Evolutionary conservation across 2,888 invertebrate genomes (phyloP), one percentile per base, ranked within the genome.

Genomic region (Didymodactylos carnosus): DNA sequence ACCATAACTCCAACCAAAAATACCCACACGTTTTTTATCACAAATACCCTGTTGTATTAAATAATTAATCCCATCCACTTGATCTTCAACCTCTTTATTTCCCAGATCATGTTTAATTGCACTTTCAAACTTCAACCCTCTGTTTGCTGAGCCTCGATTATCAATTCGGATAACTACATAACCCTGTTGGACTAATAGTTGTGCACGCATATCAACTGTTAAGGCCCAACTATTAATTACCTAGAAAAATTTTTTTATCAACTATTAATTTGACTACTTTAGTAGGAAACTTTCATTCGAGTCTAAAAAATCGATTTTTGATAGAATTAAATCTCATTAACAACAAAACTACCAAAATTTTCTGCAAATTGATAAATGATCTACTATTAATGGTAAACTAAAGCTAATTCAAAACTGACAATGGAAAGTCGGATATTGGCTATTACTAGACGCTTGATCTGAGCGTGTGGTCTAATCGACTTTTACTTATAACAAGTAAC

Each of bases 1-100:
- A 86, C 97, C 98, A 81, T 98, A 99, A 62, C 95, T 95, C 95
- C 97, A 98, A 0, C 98, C 98, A 81, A 94, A 93, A 78, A 98
- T 91, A 0, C 92, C 95, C 19, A 99, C 89, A 70, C 97, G 86
- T 78, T 87, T 88, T 86, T 94, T 87, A 82, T 99, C 98, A 76
- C 35, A 35, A 35, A 62, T 62, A 35, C 62, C 62, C 19, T 79
- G 76, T 77, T 90, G 89, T 0, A 92, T 89, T 75, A 95, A 84
- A 88, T 90, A 90, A 78, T 89, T 88, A 71, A 98, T 83, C 0
- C 94, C 93, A 85, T 97, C 94, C 4, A 94, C 91, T 86, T 98
- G 95, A 84, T 97, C 95, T 51, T 89, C 88, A 71, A 97, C 83
- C 81, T 97, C 97, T 4, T 94, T 91, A 39, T 90, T 91, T 1